phyloP scores from a whole-genome alignment of 2,888 invertebrate species.

The Apantesis nais region DNA sequence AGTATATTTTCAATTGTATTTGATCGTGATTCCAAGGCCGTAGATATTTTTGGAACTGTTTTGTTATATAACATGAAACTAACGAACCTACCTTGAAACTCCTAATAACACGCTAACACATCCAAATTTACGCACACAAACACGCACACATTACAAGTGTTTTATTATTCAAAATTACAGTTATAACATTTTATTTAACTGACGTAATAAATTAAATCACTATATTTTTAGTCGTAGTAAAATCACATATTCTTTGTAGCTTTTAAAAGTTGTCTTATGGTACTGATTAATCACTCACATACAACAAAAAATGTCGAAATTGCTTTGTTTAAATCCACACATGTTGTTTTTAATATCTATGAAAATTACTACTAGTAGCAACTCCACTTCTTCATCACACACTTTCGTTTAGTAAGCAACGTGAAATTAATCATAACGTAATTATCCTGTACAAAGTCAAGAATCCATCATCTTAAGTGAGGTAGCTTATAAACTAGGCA shows the following conservation, averaged over 20 bases:
- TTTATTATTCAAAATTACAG: background rate
- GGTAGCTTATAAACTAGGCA: conserved; percentile 43
- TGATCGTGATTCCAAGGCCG: conserved; percentile 14
- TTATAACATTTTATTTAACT: background rate
- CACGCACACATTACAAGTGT: background rate
- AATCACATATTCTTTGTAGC: background rate
- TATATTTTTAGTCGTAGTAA: background rate
- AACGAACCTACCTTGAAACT: background rate
- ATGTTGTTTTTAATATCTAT: background rate
- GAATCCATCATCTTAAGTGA: conserved; percentile 42
- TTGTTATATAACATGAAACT: background rate
- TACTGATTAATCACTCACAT: background rate
- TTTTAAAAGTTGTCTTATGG: background rate
- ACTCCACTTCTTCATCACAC: background rate
- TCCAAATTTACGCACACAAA: background rate
- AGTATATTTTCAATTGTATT: conserved; percentile 46
- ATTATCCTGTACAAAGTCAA: conserved; percentile 26
- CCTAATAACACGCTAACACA: background rate
- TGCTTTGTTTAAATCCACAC: no score
- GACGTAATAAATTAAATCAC: no score
- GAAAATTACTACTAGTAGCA: background rate
- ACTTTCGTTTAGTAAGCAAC: background rate
- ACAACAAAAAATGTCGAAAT: no score
- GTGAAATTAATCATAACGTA: conserved; percentile 13
- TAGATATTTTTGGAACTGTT: background rate